A percentile compares a stretch with the other conserved stretches of the same genome.
Conservation (phyloP, 1,140 invertebrate genomes). For the Drosophila grimshawi region DNA sequence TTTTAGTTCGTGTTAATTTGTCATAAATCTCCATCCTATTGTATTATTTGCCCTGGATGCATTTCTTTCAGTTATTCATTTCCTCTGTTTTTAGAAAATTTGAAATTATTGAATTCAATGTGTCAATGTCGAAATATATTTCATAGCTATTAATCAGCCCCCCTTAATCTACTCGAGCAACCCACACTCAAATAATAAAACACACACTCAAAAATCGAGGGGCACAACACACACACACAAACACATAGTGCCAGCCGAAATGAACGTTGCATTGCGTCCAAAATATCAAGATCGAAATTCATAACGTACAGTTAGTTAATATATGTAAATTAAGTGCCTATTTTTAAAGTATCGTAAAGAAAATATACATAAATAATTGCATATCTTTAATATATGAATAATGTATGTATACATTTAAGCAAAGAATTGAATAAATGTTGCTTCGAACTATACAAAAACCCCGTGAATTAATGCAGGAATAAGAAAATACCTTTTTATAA, state of each 20-base stretch:
- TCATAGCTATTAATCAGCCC: slow-evolving; percentile 52
- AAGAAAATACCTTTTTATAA: too few species aligned
- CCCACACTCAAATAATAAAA: slow-evolving; percentile 43
- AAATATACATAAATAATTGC: slow-evolving; percentile 49
- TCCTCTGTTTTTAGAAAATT: slow-evolving; percentile 47
- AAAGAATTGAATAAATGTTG: slow-evolving; percentile 77
- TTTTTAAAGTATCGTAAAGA: slow-evolving; percentile 55
- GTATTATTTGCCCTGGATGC: slow-evolving; percentile 48
- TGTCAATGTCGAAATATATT: slow-evolving; percentile 77
- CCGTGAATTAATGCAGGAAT: neutral
- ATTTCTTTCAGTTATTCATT: slow-evolving; percentile 40
- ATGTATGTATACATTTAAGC: slow-evolving; percentile 53
- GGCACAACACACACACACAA: slow-evolving; percentile 48
- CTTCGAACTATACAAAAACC: slow-evolving; percentile 53
- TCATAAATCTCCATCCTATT: slow-evolving; percentile 52
- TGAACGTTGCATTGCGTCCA: slow-evolving; percentile 19
- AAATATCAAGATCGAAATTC: slow-evolving; percentile 61
- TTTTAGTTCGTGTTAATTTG: slow-evolving; percentile 74
- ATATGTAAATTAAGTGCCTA: slow-evolving; percentile 80
- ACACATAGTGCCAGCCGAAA: slow-evolving; percentile 43
- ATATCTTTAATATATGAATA: slow-evolving; percentile 56
- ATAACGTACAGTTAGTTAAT: slow-evolving; percentile 77
- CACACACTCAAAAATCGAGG: slow-evolving; percentile 30
- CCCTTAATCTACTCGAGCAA: slow-evolving; percentile 45
- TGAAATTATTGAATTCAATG: slow-evolving; percentile 76